These are phyloP conservation scores for Cistogaster globosa DNA, from an alignment of 2,888 invertebrate species.

Conservation along the genomic window DNA sequence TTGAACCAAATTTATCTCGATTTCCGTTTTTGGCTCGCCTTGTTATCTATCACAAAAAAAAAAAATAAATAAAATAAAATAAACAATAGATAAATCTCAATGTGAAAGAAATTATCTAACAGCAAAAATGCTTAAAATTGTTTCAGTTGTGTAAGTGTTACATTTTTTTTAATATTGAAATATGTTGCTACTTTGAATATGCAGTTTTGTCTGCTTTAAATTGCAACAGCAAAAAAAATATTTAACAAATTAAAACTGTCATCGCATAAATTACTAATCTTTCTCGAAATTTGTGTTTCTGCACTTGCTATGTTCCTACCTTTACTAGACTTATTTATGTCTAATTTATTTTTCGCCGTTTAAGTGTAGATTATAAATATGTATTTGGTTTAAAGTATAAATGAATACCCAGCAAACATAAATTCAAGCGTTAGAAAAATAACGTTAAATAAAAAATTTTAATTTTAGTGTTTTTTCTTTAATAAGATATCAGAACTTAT, in stretches of 20 bases:
- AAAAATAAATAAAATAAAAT: constrained; percentile 39
- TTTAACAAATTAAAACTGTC: constrained; percentile 66
- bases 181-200: constrained; percentile 33
- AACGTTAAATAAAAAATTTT: too few species aligned
- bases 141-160: constrained; percentile 20
- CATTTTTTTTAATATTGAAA: constrained; percentile 27
- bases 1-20: constrained; percentile 39
- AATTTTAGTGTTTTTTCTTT: too few species aligned
- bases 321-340: constrained; percentile 47
- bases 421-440: too few species aligned
- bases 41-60: not conserved
- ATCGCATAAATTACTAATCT: constrained; percentile 67
- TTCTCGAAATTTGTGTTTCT: constrained; percentile 46
- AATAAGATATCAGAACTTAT: too few species aligned
- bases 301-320: constrained; percentile 30
- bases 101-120: constrained; percentile 64
- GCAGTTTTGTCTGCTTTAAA: constrained; percentile 46
- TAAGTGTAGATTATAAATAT: constrained; percentile 6
- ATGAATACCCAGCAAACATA: too few species aligned
- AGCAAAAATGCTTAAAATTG: constrained; percentile 44
- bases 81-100: constrained; percentile 61
- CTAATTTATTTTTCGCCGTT: constrained; percentile 20
- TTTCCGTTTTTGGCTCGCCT: constrained; percentile 21
- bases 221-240: constrained; percentile 45
- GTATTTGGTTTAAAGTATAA: too few species aligned